These are phyloP conservation scores for Galeruca laticollis DNA, from an alignment of 2,888 invertebrate species.

Conservation along the genomic window DNA sequence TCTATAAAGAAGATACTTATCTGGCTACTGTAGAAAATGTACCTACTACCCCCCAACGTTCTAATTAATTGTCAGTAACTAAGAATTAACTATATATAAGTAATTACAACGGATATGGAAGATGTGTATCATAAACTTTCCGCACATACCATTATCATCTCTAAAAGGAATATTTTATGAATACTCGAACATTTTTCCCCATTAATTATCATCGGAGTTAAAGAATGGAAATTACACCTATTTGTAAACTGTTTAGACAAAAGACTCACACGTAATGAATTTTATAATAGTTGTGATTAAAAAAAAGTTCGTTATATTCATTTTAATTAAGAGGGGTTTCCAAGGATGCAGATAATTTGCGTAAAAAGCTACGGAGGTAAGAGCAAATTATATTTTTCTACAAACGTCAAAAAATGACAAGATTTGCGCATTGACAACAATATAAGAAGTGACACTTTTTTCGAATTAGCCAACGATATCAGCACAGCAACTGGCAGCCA, in stretches of 20 bases:
- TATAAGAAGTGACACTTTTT: too few species aligned
- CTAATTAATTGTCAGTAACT: neutral
- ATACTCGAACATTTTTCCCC: constrained; percentile 32
- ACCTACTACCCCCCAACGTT: constrained; percentile 2
- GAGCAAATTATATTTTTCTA: too few species aligned
- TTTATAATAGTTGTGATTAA: constrained; percentile 37
- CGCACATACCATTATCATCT: constrained; percentile 41
- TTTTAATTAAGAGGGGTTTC: neutral
- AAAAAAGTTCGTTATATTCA: constrained; percentile 4
- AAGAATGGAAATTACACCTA: constrained; percentile 39
- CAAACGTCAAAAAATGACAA: too few species aligned
- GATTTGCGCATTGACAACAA: too few species aligned
- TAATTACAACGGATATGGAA: constrained; percentile 43
- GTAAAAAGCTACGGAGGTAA: neutral
- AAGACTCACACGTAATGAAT: constrained; percentile 30
- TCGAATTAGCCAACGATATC: too few species aligned
- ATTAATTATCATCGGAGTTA: constrained; percentile 37
- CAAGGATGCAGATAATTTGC: neutral
- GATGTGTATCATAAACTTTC: constrained; percentile 35
- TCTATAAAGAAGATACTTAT: neutral
- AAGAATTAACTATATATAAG: constrained; percentile 20
- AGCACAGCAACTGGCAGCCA: too few species aligned
- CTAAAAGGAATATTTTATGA: constrained; percentile 31
- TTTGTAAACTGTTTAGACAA: constrained; percentile 26
- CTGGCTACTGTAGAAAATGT: neutral